phyloP scores from a whole-genome alignment of 37 sponge, comb jelly and placozoan species.

The Axinella damicornis region DNA sequence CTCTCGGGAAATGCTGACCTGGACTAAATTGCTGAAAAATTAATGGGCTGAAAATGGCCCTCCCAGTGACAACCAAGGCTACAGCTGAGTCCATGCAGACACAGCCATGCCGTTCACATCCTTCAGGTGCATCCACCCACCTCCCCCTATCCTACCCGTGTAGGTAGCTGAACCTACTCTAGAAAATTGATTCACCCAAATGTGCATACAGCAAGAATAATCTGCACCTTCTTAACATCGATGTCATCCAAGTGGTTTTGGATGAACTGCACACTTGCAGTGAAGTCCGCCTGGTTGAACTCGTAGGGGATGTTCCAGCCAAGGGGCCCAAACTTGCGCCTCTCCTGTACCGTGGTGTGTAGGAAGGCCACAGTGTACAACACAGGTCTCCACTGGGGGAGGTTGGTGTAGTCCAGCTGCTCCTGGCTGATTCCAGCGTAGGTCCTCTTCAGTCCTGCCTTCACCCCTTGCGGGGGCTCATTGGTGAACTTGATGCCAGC shows the following conservation, averaged over 20 bases:
- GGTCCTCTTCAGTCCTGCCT: slow-evolving; percentile 96
- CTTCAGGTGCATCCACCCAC: no score
- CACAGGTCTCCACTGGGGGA: slow-evolving; percentile 94
- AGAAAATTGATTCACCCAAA: no score
- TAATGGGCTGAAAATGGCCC: no score
- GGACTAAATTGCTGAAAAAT: no score
- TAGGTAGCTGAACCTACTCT: no score
- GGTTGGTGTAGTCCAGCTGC: slow-evolving; percentile 91
- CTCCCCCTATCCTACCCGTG: no score
- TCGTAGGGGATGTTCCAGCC: slow-evolving; percentile 99
- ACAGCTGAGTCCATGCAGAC: no score
- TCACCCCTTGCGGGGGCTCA: slow-evolving; percentile 97
- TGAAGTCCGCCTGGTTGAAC: slow-evolving; percentile 98
- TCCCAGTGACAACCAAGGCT: no score
- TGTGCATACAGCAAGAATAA: neutral
- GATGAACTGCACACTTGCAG: slow-evolving; percentile 96
- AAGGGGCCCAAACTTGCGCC: slow-evolving; percentile 98
- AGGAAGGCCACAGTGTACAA: slow-evolving; percentile 95
- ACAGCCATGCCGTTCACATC: no score
- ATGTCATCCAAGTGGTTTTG: slow-evolving; percentile 99
- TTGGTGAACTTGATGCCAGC: slow-evolving; percentile 94
- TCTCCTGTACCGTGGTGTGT: slow-evolving; percentile 98
- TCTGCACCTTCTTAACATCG: slow-evolving; percentile 90
- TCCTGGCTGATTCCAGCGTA: slow-evolving; percentile 93
- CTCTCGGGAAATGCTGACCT: no score